Evolutionary conservation across 2,888 invertebrate genomes (phyloP), one percentile per base, ranked within the genome.

Genomic region (Drosophila mercatorum): DNA sequence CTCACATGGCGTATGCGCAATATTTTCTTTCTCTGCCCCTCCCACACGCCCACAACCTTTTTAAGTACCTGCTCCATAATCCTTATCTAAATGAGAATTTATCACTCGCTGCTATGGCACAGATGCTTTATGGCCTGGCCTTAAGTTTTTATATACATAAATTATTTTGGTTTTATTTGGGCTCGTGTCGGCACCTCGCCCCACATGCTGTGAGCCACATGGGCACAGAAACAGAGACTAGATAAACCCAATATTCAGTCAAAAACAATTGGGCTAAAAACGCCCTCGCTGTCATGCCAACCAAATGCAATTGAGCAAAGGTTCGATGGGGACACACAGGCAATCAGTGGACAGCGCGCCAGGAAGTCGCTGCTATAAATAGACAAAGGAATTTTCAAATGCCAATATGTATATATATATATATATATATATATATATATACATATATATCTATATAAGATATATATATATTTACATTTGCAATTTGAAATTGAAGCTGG

Each of bases 1-100:
- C 46, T 51, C 60, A 71, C 67, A 71, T 49, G 71, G 51, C 81
- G 81, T 68, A 83, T 83, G 61, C 79, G 60, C 56, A 78, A 68
- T 78, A 63, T 65, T 36, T 26, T 8, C 14, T 36, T 26, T 8
- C 14, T 14, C 26, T 26, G 0, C 22, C 44, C 0, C 22, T 22
- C 44, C 6, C 6, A 22, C 22, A 28, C 28, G 4, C 28, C 28
- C 44, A 49, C 44, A 49, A n/a, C 2, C n/a, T 8, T 49, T 34
- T 44, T 5, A 22, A 44, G 10, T 1, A 4, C 22, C 11, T 31
- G n/a, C 51, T 34, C 1, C 11, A 17, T 34, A 34, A 51, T 11
- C 7, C 17, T 36, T 36, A 36, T 36, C 34, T 51, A 51, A 34
- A 51, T 51, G 36, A 22, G 17, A 36, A 51, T 51, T 51, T 49